Conservation (phyloP, 2,888 invertebrate species). For the Ptilodon capucinus region DNA sequence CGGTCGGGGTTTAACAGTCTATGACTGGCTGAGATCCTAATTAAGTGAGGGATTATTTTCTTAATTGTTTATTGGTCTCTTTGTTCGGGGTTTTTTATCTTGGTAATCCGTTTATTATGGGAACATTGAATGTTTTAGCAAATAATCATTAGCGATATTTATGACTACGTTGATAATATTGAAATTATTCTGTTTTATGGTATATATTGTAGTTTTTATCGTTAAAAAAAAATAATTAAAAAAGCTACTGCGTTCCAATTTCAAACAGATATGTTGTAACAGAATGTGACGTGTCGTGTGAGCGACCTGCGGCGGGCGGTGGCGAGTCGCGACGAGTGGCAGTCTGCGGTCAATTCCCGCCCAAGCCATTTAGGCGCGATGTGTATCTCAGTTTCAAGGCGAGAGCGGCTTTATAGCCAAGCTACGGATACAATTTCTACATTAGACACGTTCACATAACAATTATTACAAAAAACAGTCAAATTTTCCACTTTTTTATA, state of each 20-base stretch:
- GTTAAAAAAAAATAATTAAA: too few relatives aligned
- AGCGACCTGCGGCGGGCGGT: slow-evolving; percentile 5
- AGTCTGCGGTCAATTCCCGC: slow-evolving; percentile 28
- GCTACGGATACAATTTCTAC: neutral
- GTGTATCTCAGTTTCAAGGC: neutral
- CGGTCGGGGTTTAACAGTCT: slow-evolving; percentile 12
- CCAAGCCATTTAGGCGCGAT: slow-evolving; percentile 25
- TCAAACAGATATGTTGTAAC: slow-evolving; percentile 3
- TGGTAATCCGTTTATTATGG: slow-evolving; percentile 2
- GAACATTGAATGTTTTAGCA: neutral
- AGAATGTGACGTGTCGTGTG: slow-evolving; percentile 4
- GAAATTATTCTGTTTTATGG: too few relatives aligned
- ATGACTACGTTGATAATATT: too few relatives aligned
- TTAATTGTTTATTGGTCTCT: slow-evolving; percentile 4
- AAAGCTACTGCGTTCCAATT: neutral
- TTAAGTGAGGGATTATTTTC: slow-evolving; percentile 12
- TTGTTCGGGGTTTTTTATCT: slow-evolving; percentile 7
- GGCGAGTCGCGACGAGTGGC: slow-evolving; percentile 24
- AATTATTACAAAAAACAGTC: too few relatives aligned
- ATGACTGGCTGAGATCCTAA: slow-evolving; percentile 16
- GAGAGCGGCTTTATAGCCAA: neutral
- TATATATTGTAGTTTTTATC: too few relatives aligned
- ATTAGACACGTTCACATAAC: too few relatives aligned
- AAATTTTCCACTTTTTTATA: too few relatives aligned
- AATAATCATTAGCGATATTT: neutral